Evolutionary conservation across 2,797 vertebrate species (phyloP).

Genomic region (Ammospiza maritima): DNA sequence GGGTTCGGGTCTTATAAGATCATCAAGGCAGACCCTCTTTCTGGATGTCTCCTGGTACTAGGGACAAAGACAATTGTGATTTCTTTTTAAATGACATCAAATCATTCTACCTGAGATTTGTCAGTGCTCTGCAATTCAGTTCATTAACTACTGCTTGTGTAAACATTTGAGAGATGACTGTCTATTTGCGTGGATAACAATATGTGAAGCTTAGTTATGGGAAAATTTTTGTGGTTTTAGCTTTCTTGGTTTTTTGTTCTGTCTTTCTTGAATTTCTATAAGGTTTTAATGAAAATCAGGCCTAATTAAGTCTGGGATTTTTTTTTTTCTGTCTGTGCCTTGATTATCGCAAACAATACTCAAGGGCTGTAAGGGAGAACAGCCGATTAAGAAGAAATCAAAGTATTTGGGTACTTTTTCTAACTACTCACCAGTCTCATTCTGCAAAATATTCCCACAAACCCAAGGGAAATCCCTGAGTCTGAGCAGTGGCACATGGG

Average conservation of each 20-base stretch:
- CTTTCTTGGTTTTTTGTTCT: neutral
- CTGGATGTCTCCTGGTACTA: neutral
- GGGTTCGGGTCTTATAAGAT: neutral
- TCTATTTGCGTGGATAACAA: neutral
- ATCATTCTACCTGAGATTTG: neutral
- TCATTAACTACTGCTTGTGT: neutral
- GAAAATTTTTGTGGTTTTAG: neutral
- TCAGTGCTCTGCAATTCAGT: neutral
- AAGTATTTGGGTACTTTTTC: neutral
- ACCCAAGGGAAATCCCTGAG: neutral
- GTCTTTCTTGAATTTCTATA: neutral
- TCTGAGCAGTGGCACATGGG: neutral
- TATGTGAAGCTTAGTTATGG: neutral
- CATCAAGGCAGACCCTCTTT: neutral
- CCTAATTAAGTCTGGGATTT: neutral
- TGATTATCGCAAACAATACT: neutral
- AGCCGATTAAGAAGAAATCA: neutral
- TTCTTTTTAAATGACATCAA: neutral
- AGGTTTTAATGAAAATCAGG: constrained; percentile 6
- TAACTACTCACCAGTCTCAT: neutral
- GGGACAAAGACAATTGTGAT: neutral
- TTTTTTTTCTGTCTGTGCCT: neutral
- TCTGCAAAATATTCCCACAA: neutral
- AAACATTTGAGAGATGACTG: neutral
- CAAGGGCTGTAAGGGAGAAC: neutral